These are phyloP conservation scores for Melikaiella ostensackeni DNA, from an alignment of 2,888 invertebrate genomes.

Conservation along the genomic window DNA sequence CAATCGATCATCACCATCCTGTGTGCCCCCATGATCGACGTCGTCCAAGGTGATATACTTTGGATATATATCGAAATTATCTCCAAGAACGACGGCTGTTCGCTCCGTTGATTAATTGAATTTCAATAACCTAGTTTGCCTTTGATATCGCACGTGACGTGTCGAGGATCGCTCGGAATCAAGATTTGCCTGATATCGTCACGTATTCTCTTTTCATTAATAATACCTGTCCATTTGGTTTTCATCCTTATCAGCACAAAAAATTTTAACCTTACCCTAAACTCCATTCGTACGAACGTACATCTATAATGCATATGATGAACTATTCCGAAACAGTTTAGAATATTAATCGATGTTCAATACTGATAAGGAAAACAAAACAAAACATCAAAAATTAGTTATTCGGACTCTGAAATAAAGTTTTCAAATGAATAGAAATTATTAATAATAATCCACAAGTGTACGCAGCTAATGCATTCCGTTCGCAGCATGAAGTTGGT, in stretches of 20 bases:
- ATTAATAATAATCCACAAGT: too few relatives aligned
- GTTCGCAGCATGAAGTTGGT: too few relatives aligned
- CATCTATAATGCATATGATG: neutral
- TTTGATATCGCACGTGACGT: slow-evolving; percentile 51
- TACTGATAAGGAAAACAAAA: too few relatives aligned
- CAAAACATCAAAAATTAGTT: too few relatives aligned
- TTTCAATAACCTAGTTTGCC: slow-evolving; percentile 65
- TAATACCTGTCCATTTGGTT: slow-evolving; percentile 23
- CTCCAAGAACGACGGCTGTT: slow-evolving; percentile 47
- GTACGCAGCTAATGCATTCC: too few relatives aligned
- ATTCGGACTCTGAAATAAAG: too few relatives aligned
- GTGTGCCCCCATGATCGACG: slow-evolving; percentile 65
- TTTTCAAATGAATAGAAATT: too few relatives aligned
- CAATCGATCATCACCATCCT: slow-evolving; percentile 71
- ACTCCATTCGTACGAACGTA: neutral
- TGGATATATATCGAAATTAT: slow-evolving; percentile 52
- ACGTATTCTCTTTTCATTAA: slow-evolving; percentile 45
- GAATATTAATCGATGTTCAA: neutral
- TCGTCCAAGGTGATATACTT: slow-evolving; percentile 56
- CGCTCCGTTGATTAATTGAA: slow-evolving; percentile 68
- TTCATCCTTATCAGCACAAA: neutral
- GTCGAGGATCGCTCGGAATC: slow-evolving; percentile 44
- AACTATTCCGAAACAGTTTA: neutral
- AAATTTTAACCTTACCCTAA: neutral
- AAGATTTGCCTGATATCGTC: slow-evolving; percentile 57